These are phyloP conservation scores for Limenitis camilla DNA, from an alignment of 2,888 invertebrate species.

Conservation along the genomic window DNA sequence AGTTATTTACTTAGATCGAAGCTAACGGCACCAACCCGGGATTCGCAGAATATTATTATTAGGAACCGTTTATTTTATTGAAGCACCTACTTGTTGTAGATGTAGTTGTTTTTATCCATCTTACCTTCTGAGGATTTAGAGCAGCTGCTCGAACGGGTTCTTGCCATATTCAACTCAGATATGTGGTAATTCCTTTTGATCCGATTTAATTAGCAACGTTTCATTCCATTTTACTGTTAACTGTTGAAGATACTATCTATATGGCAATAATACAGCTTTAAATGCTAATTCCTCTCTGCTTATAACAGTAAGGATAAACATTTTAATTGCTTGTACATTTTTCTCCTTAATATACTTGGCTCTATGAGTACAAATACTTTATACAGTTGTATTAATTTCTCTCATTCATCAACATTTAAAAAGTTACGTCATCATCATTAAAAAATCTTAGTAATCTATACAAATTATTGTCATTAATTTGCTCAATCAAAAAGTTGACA, in stretches of 20 bases:
- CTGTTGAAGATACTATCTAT: slow-evolving; percentile 17
- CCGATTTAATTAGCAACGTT: slow-evolving; percentile 43
- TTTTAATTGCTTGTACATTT: slow-evolving; percentile 14
- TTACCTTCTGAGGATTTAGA: slow-evolving; percentile 37
- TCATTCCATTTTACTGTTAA: slow-evolving; percentile 32
- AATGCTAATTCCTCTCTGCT: slow-evolving; percentile 10
- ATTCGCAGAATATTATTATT: slow-evolving; percentile 34
- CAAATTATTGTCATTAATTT: too few species aligned
- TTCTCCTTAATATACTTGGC: not conserved
- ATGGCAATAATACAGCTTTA: slow-evolving; percentile 16
- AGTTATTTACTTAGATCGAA: not conserved
- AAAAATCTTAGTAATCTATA: too few species aligned
- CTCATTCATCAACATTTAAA: too few species aligned
- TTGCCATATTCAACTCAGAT: slow-evolving; percentile 33
- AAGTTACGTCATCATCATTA: too few species aligned
- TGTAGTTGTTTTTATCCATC: slow-evolving; percentile 40
- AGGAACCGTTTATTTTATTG: slow-evolving; percentile 59
- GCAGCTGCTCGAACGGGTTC: slow-evolving; percentile 38
- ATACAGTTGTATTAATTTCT: too few species aligned
- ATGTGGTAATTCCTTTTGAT: slow-evolving; percentile 40
- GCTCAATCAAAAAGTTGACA: too few species aligned
- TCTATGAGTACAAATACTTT: too few species aligned
- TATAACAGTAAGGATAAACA: slow-evolving; percentile 7
- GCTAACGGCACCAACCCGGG: slow-evolving; percentile 6
- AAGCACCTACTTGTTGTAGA: slow-evolving; percentile 49